These are phyloP conservation scores for Acanthopagrus latus DNA, from an alignment of 2,797 vertebrate species.

Conservation along the genomic window DNA sequence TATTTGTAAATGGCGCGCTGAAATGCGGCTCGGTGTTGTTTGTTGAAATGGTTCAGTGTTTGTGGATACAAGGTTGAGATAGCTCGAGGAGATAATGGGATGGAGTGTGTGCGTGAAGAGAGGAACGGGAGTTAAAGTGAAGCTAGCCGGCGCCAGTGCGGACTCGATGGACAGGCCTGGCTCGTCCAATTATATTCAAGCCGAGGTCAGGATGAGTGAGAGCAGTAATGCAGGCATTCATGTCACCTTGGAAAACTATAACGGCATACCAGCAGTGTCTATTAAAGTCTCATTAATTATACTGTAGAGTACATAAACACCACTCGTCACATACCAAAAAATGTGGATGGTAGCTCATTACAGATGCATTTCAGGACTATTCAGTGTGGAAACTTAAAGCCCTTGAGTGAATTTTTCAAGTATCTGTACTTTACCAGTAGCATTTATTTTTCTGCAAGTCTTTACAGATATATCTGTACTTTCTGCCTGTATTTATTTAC, in stretches of 20 bases:
- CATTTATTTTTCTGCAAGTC: too few relatives aligned
- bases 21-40: constrained; percentile 66
- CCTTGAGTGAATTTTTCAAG: not conserved
- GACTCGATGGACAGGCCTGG: constrained; percentile 59
- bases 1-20: constrained; percentile 77
- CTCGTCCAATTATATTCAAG: constrained; percentile 71
- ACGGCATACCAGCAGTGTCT: constrained; percentile 12
- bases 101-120: constrained; percentile 3
- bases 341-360: not conserved
- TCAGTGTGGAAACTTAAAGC: not conserved
- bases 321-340: not conserved
- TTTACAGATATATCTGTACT: too few relatives aligned
- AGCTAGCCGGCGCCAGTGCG: constrained; percentile 42
- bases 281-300: constrained; percentile 15
- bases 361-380: not conserved
- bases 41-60: constrained; percentile 65
- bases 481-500: too few relatives aligned
- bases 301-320: not conserved
- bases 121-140: constrained; percentile 34
- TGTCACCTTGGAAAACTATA: constrained; percentile 60
- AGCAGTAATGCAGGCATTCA: constrained; percentile 44
- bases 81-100: constrained; percentile 54
- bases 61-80: constrained; percentile 68
- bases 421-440: too few relatives aligned
- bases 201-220: constrained; percentile 60